Conservation (phyloP, 1,140 invertebrate species). For the Aleiodes sp. region DNA sequence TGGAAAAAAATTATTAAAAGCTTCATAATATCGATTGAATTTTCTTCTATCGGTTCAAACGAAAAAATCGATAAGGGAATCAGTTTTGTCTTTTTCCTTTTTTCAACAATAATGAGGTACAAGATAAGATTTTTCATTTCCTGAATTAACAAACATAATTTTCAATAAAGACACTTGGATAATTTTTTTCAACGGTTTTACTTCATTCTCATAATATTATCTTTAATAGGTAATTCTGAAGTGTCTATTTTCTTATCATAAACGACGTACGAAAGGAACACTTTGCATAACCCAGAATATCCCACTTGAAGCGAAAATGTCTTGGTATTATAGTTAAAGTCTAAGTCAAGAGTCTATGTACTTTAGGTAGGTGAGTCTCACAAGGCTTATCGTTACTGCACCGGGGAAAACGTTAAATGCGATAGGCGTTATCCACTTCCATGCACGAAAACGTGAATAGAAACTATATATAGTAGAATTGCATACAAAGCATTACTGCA, state of each 20-base stretch:
- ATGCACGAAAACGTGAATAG: background rate
- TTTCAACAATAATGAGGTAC: too few species aligned
- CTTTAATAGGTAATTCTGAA: background rate
- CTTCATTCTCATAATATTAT: background rate
- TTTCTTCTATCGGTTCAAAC: too few species aligned
- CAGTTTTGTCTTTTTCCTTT: too few species aligned
- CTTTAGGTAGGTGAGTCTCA: background rate
- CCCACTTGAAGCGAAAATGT: background rate
- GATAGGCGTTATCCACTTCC: conserved; percentile 27
- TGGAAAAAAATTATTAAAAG: too few species aligned
- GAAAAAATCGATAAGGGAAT: background rate
- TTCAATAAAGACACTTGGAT: background rate
- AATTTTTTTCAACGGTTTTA: background rate
- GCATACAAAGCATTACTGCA: background rate
- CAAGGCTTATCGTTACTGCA: conserved; percentile 5
- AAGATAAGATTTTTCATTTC: too few species aligned
- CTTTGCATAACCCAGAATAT: conserved; percentile 30
- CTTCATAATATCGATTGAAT: too few species aligned
- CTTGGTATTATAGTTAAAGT: background rate
- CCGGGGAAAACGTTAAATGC: conserved; percentile 19
- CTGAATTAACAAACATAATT: background rate
- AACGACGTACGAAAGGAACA: conserved; percentile 22
- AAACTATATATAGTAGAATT: background rate
- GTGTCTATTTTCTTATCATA: conserved; percentile 10
- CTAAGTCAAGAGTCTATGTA: background rate